Conservation (phyloP, 1,140 invertebrate genomes). For the Drosophila sturtevanti region DNA sequence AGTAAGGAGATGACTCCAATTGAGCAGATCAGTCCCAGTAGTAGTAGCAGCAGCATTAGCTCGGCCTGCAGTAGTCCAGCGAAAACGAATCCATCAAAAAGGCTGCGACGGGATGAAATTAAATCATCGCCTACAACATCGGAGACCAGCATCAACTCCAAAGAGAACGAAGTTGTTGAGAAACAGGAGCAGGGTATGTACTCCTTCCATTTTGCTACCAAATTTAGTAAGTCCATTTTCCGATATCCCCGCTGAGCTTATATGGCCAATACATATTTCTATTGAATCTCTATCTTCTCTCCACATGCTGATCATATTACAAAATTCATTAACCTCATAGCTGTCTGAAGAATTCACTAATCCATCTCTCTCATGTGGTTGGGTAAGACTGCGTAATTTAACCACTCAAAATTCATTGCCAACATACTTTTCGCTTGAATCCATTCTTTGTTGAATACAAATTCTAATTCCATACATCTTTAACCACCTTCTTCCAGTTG, state of each 20-base stretch:
- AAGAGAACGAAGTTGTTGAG: constrained; percentile 74
- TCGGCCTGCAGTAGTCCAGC: constrained; percentile 50
- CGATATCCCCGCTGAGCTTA: constrained; percentile 24
- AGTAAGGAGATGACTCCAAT: constrained; percentile 35
- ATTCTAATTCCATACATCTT: not conserved
- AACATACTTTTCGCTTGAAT: not conserved
- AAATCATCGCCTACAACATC: constrained; percentile 72
- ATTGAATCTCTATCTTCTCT: constrained; percentile 47
- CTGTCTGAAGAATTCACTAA: constrained; percentile 26
- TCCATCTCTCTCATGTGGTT: constrained; percentile 20
- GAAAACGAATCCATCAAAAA: constrained; percentile 39
- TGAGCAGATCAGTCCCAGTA: constrained; percentile 24
- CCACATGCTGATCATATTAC: constrained; percentile 58
- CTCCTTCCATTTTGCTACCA: not conserved
- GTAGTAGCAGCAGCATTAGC: constrained; percentile 35
- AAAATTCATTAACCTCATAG: constrained; percentile 25
- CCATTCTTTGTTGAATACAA: not conserved
- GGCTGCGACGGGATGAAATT: constrained; percentile 32
- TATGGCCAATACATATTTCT: constrained; percentile 29
- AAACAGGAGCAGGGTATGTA: constrained; percentile 66
- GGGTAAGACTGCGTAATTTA: constrained; percentile 38
- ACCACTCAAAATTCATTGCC: not conserved
- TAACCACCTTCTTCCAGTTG: constrained; percentile 29
- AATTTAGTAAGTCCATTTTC: no score
- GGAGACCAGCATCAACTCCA: constrained; percentile 72